These are phyloP conservation scores for Diglossa cyanea DNA, from an alignment of 2,797 vertebrate genomes.

Conservation along the genomic window DNA sequence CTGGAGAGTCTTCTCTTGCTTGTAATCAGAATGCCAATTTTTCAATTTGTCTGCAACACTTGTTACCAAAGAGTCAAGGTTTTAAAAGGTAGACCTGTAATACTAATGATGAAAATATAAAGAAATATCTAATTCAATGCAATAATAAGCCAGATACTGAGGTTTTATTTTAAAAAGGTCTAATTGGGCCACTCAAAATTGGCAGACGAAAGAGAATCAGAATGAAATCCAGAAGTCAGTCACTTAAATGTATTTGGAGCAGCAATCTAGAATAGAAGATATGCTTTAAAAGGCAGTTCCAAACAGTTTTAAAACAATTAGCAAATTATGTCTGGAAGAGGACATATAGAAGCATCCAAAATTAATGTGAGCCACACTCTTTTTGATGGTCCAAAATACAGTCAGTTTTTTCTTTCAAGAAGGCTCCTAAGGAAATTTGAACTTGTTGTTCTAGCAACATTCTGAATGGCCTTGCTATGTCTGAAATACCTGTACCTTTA, in stretches of 20 bases:
- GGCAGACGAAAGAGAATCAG: not conserved
- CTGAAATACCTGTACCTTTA: not conserved
- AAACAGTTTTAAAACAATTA: not conserved
- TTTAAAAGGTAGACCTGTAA: not conserved
- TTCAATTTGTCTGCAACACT: not conserved
- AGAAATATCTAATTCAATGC: not conserved
- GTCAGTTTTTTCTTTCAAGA: not conserved
- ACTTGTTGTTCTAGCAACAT: not conserved
- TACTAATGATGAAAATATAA: not conserved
- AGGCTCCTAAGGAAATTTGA: not conserved
- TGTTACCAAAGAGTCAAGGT: not conserved
- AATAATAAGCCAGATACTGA: not conserved
- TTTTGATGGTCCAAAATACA: not conserved
- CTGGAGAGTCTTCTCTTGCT: not conserved
- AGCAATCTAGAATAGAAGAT: not conserved
- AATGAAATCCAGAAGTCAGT: not conserved
- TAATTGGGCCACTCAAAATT: not conserved
- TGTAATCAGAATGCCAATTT: not conserved
- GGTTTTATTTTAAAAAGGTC: not conserved
- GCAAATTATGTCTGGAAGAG: not conserved
- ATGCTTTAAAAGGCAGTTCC: not conserved
- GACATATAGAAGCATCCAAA: not conserved
- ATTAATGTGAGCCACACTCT: accelerated
- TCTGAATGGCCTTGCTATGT: not conserved
- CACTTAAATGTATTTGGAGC: not conserved